A percentile compares a stretch with the other conserved stretches of the same genome.
phyloP scores from a whole-genome alignment of 2,113 vertebrate species.

The Callospermophilus lateralis region DNA sequence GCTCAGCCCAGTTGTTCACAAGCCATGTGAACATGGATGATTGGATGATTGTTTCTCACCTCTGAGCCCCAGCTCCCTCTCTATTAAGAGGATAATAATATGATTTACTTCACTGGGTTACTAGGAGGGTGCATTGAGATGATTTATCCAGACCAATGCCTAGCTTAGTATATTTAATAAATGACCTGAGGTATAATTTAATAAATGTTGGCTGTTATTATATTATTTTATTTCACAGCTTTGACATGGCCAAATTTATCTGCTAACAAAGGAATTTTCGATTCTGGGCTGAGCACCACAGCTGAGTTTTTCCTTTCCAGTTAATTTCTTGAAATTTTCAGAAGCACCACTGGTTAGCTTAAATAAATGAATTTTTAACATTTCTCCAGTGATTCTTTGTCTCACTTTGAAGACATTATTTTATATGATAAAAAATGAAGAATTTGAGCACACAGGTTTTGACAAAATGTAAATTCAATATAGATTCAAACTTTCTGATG shows the following conservation, averaged over 20 bases:
- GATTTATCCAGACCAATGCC: not conserved
- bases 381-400: conserved; percentile 16
- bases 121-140: not conserved
- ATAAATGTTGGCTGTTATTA: not conserved
- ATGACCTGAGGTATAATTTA: not conserved
- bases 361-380: conserved; percentile 7
- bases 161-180: not conserved
- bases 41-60: not conserved
- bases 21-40: not conserved
- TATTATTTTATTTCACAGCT: not conserved
- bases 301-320: not conserved
- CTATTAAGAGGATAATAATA: not conserved
- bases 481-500: conserved; percentile 8
- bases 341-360: not conserved
- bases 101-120: not conserved
- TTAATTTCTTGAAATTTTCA: not conserved
- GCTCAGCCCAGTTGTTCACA: not conserved
- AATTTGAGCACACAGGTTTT: not conserved
- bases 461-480: conserved; percentile 23
- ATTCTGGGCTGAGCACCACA: not conserved
- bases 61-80: not conserved
- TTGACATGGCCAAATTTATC: not conserved
- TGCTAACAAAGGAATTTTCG: conserved; percentile 28
- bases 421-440: not conserved
- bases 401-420: not conserved